Evolutionary conservation across 92 coral and sea anemone genomes (phyloP).

Genomic region (Parazoanthus darwini): DNA sequence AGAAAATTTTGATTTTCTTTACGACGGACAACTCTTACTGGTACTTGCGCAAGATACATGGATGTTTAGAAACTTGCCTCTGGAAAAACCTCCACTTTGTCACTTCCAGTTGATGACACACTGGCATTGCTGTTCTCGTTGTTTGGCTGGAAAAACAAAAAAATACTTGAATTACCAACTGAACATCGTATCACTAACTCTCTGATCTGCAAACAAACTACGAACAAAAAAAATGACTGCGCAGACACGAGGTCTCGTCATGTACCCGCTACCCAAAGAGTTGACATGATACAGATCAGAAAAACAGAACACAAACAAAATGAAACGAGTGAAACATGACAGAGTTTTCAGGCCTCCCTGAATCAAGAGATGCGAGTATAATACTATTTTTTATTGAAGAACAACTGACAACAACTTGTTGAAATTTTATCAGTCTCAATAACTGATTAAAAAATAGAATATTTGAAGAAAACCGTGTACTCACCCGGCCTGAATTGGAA

Average conservation of each 20-base stretch:
- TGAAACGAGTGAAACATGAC: neutral
- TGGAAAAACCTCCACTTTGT: slow-evolving; percentile 48
- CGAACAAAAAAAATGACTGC: neutral
- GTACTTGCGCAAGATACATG: too few relatives aligned
- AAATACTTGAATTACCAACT: neutral
- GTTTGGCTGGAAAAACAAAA: slow-evolving; percentile 41
- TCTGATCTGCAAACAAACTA: neutral
- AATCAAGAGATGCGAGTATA: too few relatives aligned
- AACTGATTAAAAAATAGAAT: too few relatives aligned
- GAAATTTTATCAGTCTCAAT: neutral
- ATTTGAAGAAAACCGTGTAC: neutral
- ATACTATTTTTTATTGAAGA: too few relatives aligned
- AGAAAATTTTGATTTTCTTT: too few relatives aligned
- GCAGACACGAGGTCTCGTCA: slow-evolving; percentile 16
- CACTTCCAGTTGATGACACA: slow-evolving; percentile 81
- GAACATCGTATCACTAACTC: neutral
- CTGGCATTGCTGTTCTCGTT: slow-evolving; percentile 89
- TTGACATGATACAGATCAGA: neutral
- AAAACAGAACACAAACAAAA: neutral
- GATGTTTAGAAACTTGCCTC: slow-evolving; percentile 14
- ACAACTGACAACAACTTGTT: neutral
- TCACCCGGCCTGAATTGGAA: slow-evolving; percentile 27
- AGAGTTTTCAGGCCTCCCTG: too few relatives aligned
- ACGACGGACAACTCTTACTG: too few relatives aligned
- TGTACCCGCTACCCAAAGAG: neutral